A percentile compares a stretch with the other conserved stretches of the same genome.
Evolutionary conservation across 2,888 invertebrate species (phyloP).

Genomic region (Athalia rosae): DNA sequence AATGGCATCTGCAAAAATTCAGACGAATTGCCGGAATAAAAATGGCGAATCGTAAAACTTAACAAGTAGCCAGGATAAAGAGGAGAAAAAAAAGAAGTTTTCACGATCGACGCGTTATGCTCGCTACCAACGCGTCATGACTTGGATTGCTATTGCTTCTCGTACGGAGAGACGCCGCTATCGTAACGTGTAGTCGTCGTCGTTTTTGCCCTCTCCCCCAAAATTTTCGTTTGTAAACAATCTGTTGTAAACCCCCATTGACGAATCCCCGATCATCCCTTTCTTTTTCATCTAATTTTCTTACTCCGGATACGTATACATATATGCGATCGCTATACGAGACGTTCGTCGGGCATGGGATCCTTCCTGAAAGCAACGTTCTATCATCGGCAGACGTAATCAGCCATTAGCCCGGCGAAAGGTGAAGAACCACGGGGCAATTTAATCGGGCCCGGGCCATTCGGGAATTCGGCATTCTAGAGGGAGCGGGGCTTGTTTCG

Average conservation of each 20-base stretch:
- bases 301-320: no score
- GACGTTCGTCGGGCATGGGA: no score
- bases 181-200: not conserved
- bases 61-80: not conserved
- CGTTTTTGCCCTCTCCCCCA: slow-evolving; percentile 13
- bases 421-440: no score
- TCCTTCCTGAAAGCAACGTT: no score
- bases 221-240: slow-evolving; percentile 19
- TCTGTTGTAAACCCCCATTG: slow-evolving; percentile 19
- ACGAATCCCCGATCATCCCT: slow-evolving; percentile 26
- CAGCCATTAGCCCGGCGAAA: no score
- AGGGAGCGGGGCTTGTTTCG: no score
- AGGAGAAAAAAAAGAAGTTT: not conserved
- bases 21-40: not conserved
- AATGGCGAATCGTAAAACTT: not conserved
- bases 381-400: no score
- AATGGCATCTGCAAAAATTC: not conserved
- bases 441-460: no score
- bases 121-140: slow-evolving; percentile 29
- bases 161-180: not conserved
- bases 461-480: no score
- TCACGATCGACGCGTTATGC: slow-evolving; percentile 28
- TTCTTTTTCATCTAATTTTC: not conserved
- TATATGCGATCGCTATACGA: no score
- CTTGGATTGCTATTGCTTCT: slow-evolving; percentile 16